Percentiles rank a stretch among this genome's conserved stretches.
phyloP scores from a whole-genome alignment of 2,888 invertebrate genomes.

The Drosophila falleni region DNA sequence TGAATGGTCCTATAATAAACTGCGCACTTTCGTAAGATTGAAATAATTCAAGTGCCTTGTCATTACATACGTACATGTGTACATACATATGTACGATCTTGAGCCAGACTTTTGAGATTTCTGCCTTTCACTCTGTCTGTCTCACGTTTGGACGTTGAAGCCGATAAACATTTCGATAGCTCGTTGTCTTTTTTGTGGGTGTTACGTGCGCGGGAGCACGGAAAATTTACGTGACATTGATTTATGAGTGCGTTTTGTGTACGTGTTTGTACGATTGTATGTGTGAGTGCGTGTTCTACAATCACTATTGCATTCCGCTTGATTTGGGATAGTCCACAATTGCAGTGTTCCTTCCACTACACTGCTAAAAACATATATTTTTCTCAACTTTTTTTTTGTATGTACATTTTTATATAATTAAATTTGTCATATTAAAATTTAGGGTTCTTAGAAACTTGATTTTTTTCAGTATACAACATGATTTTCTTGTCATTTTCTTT shows the following conservation, averaged over 20 bases:
- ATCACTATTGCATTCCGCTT: slow-evolving; percentile 35
- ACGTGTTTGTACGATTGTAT: neutral
- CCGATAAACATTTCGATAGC: slow-evolving; percentile 50
- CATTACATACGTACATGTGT: slow-evolving; percentile 43
- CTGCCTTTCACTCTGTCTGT: slow-evolving; percentile 41
- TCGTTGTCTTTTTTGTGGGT: slow-evolving; percentile 21
- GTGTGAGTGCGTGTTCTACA: neutral
- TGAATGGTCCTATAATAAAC: slow-evolving; percentile 51
- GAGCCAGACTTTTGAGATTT: slow-evolving; percentile 27
- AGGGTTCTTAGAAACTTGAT: too few relatives aligned
- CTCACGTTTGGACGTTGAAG: slow-evolving; percentile 34
- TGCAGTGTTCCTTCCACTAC: neutral
- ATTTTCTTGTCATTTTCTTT: too few relatives aligned
- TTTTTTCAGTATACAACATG: too few relatives aligned
- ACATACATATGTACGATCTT: slow-evolving; percentile 11
- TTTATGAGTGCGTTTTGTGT: slow-evolving; percentile 49
- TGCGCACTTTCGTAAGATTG: slow-evolving; percentile 54
- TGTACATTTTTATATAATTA: too few relatives aligned
- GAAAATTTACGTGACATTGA: slow-evolving; percentile 49
- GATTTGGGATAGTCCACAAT: slow-evolving; percentile 12
- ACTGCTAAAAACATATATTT: neutral
- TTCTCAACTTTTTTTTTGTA: neutral
- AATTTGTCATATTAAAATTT: too few relatives aligned
- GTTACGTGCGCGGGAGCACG: slow-evolving; percentile 46
- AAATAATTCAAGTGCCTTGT: slow-evolving; percentile 75